phyloP scores from a whole-genome alignment of 2,797 vertebrate species.

The Meriones psammophilus region DNA sequence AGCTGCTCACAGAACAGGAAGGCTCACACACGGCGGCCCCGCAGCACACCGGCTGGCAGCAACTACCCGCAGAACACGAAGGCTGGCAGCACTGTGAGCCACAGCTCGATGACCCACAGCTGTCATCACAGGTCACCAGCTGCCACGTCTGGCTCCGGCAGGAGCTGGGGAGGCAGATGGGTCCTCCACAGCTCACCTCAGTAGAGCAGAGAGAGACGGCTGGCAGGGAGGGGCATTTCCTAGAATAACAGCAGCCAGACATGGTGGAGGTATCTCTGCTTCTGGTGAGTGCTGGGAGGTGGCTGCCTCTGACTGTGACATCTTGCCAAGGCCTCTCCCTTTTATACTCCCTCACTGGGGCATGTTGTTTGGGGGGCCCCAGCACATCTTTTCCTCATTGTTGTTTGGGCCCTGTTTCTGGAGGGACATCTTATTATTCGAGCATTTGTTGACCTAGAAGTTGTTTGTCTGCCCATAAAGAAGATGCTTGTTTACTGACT shows the following conservation, averaged over 20 bases:
- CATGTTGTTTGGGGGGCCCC: neutral
- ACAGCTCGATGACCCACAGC: conserved; percentile 62
- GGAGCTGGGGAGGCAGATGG: conserved; percentile 79
- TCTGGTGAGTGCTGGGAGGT: conserved; percentile 16
- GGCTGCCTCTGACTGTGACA: conserved; percentile 15
- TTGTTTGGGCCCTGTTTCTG: conserved; percentile 53
- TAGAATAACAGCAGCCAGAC: conserved; percentile 80
- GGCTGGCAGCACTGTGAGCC: conserved; percentile 65
- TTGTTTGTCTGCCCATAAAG: conserved; percentile 72
- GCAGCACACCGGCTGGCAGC: conserved; percentile 37
- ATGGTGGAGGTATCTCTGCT: conserved; percentile 71
- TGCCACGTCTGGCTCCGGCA: conserved; percentile 81
- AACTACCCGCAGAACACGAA: conserved; percentile 10
- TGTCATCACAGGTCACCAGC: conserved; percentile 78
- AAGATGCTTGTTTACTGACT: conserved; percentile 62
- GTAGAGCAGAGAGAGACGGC: conserved; percentile 80
- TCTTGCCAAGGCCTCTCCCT: neutral
- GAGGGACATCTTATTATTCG: conserved; percentile 80
- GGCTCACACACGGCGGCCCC: conserved; percentile 45
- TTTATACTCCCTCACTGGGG: conserved; percentile 69
- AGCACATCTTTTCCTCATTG: conserved; percentile 78
- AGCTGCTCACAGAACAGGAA: neutral
- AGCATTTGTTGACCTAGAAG: conserved; percentile 67
- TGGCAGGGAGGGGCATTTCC: conserved; percentile 75
- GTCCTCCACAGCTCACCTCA: conserved; percentile 70